Evolutionary conservation across 2,797 vertebrate genomes (phyloP).

Genomic region (Picus viridis): DNA sequence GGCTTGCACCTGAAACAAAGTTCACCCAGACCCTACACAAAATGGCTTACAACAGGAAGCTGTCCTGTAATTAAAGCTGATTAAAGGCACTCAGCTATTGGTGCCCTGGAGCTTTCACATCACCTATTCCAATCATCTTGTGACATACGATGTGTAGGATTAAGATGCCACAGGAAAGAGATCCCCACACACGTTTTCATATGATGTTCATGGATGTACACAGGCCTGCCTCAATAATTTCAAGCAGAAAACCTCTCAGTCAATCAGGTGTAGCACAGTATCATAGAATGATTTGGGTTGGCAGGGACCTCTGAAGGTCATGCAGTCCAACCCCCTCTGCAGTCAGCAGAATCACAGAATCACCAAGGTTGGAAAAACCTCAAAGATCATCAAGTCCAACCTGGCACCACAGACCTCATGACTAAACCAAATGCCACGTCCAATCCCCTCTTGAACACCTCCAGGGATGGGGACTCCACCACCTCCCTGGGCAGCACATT

Average conservation of each 20-base stretch:
- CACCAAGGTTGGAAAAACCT: too few species aligned
- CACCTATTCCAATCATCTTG: not conserved
- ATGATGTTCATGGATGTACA: not conserved
- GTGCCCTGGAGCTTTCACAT: not conserved
- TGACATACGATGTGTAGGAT: not conserved
- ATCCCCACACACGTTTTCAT: not conserved
- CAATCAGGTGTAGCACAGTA: not conserved
- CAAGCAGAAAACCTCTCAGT: not conserved
- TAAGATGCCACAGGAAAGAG: not conserved
- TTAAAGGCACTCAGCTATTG: constrained; percentile 5
- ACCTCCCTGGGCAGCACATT: too few species aligned
- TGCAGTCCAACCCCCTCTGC: too few species aligned
- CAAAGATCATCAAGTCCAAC: too few species aligned
- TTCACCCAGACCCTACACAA: not conserved
- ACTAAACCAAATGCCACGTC: too few species aligned
- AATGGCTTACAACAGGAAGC: not conserved
- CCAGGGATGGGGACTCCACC: too few species aligned
- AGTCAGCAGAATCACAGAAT: too few species aligned
- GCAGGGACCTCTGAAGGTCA: too few species aligned
- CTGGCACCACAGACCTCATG: too few species aligned
- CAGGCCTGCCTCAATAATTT: not conserved
- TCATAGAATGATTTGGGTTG: too few species aligned
- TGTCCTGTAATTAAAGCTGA: not conserved
- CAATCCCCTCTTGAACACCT: too few species aligned
- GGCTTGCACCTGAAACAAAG: not conserved